Conservation (phyloP, 2,888 invertebrate genomes). For the Athrips mouffetella region DNA sequence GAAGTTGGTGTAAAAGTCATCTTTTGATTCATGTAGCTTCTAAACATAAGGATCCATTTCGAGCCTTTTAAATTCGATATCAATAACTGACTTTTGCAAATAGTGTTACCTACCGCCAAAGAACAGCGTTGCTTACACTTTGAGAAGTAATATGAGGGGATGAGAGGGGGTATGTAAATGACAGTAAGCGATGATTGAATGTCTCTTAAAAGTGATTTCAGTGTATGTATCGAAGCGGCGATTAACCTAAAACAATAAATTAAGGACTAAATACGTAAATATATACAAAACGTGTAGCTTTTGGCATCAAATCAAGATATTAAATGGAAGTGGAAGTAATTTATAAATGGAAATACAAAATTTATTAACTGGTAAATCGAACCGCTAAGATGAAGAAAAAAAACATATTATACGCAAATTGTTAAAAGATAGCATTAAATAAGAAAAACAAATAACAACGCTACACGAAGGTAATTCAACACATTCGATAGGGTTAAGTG, state of each 20-base stretch:
- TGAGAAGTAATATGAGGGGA: slow-evolving; percentile 45
- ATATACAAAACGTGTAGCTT: too few species aligned
- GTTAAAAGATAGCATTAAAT: too few species aligned
- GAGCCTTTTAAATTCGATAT: slow-evolving; percentile 41
- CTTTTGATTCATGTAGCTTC: slow-evolving; percentile 67
- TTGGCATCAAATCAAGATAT: too few species aligned
- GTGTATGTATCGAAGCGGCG: slow-evolving; percentile 56
- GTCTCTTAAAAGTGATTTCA: slow-evolving; percentile 52
- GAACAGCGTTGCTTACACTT: slow-evolving; percentile 47
- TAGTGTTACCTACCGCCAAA: slow-evolving; percentile 39
- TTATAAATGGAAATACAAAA: too few species aligned
- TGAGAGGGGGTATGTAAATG: slow-evolving; percentile 47
- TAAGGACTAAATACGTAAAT: slow-evolving; percentile 19
- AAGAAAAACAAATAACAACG: too few species aligned
- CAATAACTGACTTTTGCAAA: slow-evolving; percentile 41
- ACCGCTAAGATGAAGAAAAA: too few species aligned
- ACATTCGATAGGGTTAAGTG: neutral
- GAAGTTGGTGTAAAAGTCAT: slow-evolving; percentile 69
- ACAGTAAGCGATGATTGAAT: slow-evolving; percentile 53
- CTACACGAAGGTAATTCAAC: too few species aligned
- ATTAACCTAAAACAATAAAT: slow-evolving; percentile 74
- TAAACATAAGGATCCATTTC: slow-evolving; percentile 60
- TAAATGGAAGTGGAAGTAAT: too few species aligned
- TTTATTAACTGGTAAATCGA: too few species aligned
- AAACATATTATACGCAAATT: too few species aligned